Conservation (phyloP, 2,113 vertebrate genomes). For the Phrynosoma blainvillii region DNA sequence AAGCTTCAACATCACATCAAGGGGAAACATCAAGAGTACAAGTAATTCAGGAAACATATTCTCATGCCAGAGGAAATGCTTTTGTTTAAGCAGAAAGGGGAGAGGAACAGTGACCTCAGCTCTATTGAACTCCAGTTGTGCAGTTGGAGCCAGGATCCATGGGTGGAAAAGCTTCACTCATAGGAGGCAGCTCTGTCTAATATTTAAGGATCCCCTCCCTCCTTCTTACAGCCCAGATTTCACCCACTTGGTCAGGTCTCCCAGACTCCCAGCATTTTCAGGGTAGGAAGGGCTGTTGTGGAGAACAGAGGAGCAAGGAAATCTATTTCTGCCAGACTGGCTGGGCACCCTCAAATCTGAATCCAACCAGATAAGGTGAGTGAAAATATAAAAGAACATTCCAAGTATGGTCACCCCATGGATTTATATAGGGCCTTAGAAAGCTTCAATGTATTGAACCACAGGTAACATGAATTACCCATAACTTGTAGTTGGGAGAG, state of each 20-base stretch:
- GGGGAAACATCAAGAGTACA: neutral
- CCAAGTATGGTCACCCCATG: no score
- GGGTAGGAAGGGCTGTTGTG: neutral
- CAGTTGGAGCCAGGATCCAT: neutral
- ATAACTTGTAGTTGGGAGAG: no score
- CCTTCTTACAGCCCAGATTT: neutral
- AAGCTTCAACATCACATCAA: neutral
- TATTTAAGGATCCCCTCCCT: no score
- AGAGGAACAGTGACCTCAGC: neutral
- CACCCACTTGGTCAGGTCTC: neutral
- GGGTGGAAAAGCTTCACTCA: neutral
- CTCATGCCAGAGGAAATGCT: conserved; percentile 17
- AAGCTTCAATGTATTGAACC: no score
- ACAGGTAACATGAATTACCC: no score
- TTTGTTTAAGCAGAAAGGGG: conserved; percentile 5
- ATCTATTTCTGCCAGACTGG: neutral
- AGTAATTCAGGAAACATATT: conserved; percentile 9
- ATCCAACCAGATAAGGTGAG: neutral
- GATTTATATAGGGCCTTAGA: no score
- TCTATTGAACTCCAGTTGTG: neutral
- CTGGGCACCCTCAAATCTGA: neutral
- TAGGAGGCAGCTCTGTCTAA: neutral
- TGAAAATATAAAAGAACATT: neutral
- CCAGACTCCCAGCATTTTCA: neutral
- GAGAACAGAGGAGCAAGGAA: neutral